Base-by-base conservation (phyloP, 2,113 vertebrate genomes). In the Gnathonemus longibarbis region DNA sequence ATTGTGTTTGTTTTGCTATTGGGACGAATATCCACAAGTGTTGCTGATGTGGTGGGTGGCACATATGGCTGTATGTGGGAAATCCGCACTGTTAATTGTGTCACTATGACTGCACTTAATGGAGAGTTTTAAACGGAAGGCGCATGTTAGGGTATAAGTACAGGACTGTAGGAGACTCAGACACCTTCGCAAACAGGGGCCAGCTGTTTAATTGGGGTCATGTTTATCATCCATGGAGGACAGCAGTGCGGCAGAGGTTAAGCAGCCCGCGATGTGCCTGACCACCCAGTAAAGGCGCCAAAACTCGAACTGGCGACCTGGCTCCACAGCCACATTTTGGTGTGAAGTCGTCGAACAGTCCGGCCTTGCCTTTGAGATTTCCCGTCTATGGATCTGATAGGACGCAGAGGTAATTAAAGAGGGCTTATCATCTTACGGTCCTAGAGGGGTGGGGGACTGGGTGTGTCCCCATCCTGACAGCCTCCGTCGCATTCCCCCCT, bases 1-100 rank as follows among this genome's bases (percentile, higher is more conserved):
- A 94, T 92, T 84, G 91, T 91, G 94, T 96, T 96, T 96, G 93
- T 95, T 94, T 95, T 93, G 95, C 95, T 94, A 95, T 94, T 94
- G 95, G 92, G 90, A 92, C 93, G 94, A 94, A 96, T 96, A 95
- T 95, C 95, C 95, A 92, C 93, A 92, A 92, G 92, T 91, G 66
- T 91, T 87, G 27, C 50, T 50, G 70, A 89, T 85, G 92, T 91
- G 91, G 88, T 92, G 92, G 94, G 91, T 94, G 94, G 50, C 83
- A 93, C 91, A 88, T 91, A 90, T 87, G 88, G 90, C 92, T 92
- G 92, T 91, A 89, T 85, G 90, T 35, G 90, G 35, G 15, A 42
- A 39, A 39, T 80, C 74, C 0, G 17, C 1, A 35, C 62, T 31
- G n/a, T 70, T 31, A 27, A 70, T 70, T 70, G 62, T 31, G n/a